phyloP scores from a whole-genome alignment of 2,113 vertebrate species.

The Corydoras maculifer region DNA sequence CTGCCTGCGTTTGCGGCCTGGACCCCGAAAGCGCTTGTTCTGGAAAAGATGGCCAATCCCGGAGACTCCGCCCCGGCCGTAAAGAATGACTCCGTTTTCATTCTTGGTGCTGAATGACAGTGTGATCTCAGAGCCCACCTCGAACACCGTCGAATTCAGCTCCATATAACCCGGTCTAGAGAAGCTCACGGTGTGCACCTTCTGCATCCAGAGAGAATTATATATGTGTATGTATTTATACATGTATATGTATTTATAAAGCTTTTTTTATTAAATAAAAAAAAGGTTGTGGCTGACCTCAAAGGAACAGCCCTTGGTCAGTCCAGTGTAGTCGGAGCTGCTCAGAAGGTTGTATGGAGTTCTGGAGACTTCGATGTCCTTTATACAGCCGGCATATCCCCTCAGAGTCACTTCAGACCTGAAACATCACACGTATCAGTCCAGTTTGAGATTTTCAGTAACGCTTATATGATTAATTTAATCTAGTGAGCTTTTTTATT shows the following conservation, averaged over 20 bases:
- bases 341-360: slow-evolving; percentile 90
- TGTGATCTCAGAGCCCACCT: slow-evolving; percentile 81
- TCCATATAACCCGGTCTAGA: slow-evolving; percentile 84
- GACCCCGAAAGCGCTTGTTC: slow-evolving; percentile 37
- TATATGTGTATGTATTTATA: background rate
- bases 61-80: slow-evolving; percentile 69
- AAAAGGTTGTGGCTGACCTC: slow-evolving; percentile 66
- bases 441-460: too few species aligned
- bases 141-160: slow-evolving; percentile 70
- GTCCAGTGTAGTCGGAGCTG: slow-evolving; percentile 86
- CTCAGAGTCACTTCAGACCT: slow-evolving; percentile 87
- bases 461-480: too few species aligned
- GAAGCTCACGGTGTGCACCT: slow-evolving; percentile 87
- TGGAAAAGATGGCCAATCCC: slow-evolving; percentile 32
- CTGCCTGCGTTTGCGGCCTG: slow-evolving; percentile 80
- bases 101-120: slow-evolving; percentile 91
- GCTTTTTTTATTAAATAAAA: background rate
- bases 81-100: slow-evolving; percentile 82
- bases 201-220: slow-evolving; percentile 61
- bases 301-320: slow-evolving; percentile 87
- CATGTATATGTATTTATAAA: too few species aligned
- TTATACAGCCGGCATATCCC: slow-evolving; percentile 85
- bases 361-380: slow-evolving; percentile 92
- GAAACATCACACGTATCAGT: slow-evolving; percentile 15
- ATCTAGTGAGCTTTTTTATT: too few species aligned